Percentiles rank a stretch among this genome's conserved stretches.
phyloP scores from a whole-genome alignment of 2,113 vertebrate genomes.

The Psittacara wagleri region DNA sequence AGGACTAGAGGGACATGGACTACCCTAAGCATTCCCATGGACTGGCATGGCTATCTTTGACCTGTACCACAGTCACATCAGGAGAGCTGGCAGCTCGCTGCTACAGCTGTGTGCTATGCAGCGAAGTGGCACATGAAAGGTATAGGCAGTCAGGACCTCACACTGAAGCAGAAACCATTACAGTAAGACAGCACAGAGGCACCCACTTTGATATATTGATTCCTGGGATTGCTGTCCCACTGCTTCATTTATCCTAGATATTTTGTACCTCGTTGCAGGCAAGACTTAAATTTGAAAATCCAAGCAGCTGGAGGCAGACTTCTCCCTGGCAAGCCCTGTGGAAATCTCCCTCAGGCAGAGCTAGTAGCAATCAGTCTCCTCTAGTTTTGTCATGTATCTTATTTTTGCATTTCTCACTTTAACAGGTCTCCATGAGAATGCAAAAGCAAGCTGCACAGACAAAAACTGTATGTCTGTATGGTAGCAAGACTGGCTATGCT shows the following conservation, averaged over 20 bases:
- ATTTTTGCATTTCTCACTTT: constrained; percentile 7
- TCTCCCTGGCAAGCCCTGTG: neutral
- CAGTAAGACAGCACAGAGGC: neutral
- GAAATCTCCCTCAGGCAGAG: constrained; percentile 29
- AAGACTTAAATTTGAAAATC: neutral
- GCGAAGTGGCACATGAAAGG: neutral
- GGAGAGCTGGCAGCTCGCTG: neutral
- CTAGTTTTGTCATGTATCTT: neutral
- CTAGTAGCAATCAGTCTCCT: neutral
- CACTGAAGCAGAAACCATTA: neutral
- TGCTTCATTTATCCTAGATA: neutral
- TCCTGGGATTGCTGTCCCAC: neutral
- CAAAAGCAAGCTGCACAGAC: neutral
- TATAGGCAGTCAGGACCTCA: neutral
- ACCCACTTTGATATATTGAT: neutral
- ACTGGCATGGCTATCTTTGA: neutral
- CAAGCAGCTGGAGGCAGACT: neutral
- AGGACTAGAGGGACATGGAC: neutral
- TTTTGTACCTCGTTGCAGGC: neutral
- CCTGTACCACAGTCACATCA: neutral
- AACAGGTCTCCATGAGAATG: neutral
- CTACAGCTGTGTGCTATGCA: neutral
- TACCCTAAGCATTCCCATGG: neutral
- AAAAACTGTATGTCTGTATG: neutral
- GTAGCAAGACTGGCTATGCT: neutral